Base-by-base conservation (phyloP, 2,888 invertebrate species). In the Mesodorylaimus sp. region DNA sequence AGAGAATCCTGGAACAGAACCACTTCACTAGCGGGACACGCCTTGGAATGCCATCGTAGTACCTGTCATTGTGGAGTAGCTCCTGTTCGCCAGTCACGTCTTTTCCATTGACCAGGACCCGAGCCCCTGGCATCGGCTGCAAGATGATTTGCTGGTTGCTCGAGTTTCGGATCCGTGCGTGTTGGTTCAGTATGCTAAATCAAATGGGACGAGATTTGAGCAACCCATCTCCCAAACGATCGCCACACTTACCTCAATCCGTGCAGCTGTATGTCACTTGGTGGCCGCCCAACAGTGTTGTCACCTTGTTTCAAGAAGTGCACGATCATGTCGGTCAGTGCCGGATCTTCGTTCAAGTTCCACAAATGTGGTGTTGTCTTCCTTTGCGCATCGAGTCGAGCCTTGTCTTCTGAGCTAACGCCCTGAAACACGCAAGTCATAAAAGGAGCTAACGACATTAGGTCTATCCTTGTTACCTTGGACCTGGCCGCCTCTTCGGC, bases 321-420 rank as follows among this genome's bases (percentile, higher is more conserved):
- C 27, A 72, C 62, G 45, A 76, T 69, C 55, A 70, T 68, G 3
- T 73, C 73, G 0, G 70, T 68, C 48, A 76, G 61, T 59, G 70
- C 68, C 1, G 74, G 71, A 59, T 76, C 76, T 57, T 69, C 66
- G 61, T 76, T 75, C 52, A 76, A 58, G 60, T 76, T 76, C 61
- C 67, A 73, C 37, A 76, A 58, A 60, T 75, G 72, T 2, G 74
- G 69, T 44, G 65, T 61, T 2, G 59, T 68, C 54, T 68, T 68
- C 56, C 66, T 65, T 52, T 68, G 68, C 52, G 65, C 65, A 47
- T 65, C 56, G 16, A 42, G 26, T 48, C 53, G 49, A 16, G n/a
- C 38, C 24, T 27, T 24, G 5, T 27, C 16, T 19, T 37, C 10
- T 5, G 21, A 37, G 39, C n/a, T 23, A 46, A 42, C 7, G 7